These are phyloP conservation scores for Cryptomyrus ogoouensis DNA, from an alignment of 2,113 vertebrate genomes.

Conservation along the genomic window DNA sequence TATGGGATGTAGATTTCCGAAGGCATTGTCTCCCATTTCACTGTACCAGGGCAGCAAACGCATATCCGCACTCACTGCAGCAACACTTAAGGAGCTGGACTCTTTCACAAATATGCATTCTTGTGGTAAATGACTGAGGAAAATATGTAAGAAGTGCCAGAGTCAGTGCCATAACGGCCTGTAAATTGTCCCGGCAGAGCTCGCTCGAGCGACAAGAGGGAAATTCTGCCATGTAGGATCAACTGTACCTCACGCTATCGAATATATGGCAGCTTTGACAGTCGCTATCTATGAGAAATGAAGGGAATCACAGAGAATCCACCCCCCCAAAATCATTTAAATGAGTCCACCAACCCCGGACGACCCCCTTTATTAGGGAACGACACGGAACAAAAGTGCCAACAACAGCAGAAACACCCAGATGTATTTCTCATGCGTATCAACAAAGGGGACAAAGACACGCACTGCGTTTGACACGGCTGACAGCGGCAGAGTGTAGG, in stretches of 20 bases:
- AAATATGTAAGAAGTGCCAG: neutral
- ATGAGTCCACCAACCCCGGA: neutral
- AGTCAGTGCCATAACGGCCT: neutral
- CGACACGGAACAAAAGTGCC: slow-evolving; percentile 20
- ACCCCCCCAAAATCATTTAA: neutral
- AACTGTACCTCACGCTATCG: neutral
- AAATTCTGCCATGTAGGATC: neutral
- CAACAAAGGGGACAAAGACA: slow-evolving; percentile 38
- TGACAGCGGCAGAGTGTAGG: slow-evolving; percentile 54
- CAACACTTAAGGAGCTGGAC: slow-evolving; percentile 11
- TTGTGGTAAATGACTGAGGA: slow-evolving; percentile 24
- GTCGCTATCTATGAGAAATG: neutral
- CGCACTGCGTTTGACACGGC: slow-evolving; percentile 52
- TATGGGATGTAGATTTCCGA: slow-evolving; percentile 34
- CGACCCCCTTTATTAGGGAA: slow-evolving; percentile 7
- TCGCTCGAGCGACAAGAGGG: neutral
- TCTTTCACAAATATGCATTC: slow-evolving; percentile 20
- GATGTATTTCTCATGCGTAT: slow-evolving; percentile 40
- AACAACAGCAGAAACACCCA: slow-evolving; percentile 29
- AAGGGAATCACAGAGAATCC: neutral
- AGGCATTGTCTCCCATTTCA: slow-evolving; percentile 25
- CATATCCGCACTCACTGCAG: slow-evolving; percentile 21
- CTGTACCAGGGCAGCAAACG: slow-evolving; percentile 36
- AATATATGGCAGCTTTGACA: neutral
- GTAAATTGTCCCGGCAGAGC: neutral